Conservation (phyloP, 2,113 vertebrate species). For the Thamnaconus septentrionalis region DNA sequence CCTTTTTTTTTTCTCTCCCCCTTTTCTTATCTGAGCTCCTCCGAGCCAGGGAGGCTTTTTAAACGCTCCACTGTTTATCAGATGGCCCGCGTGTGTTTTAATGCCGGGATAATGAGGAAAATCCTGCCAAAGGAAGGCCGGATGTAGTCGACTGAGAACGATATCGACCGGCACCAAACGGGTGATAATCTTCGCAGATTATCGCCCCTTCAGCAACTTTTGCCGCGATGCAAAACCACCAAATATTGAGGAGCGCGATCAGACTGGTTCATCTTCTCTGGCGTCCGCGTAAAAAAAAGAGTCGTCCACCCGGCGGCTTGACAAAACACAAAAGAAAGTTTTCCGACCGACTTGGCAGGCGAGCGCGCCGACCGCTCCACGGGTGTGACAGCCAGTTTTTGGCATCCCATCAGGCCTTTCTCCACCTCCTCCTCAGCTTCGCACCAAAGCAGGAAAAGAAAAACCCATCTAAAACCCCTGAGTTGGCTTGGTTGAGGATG, state of each 20-base stretch:
- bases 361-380: conserved; percentile 28
- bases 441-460: too few relatives aligned
- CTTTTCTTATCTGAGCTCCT: conserved; percentile 14
- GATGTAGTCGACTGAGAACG: not conserved
- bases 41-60: conserved; percentile 14
- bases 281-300: too few relatives aligned
- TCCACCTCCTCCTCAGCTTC: conserved; percentile 6
- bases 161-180: conserved; percentile 8
- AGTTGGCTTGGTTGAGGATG: not conserved
- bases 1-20: conserved; percentile 8
- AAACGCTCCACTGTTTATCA: conserved; percentile 19
- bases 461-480: too few relatives aligned
- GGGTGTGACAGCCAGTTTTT: conserved; percentile 38
- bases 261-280: too few relatives aligned
- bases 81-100: conserved; percentile 29
- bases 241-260: too few relatives aligned
- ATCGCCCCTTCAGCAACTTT: conserved; percentile 17
- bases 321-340: conserved; percentile 42
- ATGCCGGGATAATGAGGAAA: conserved; percentile 23
- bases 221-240: too few relatives aligned
- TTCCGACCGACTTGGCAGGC: conserved; percentile 21
- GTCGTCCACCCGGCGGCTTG: too few relatives aligned
- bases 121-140: conserved; percentile 1
- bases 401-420: conserved; percentile 25
- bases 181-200: conserved; percentile 13